Evolutionary conservation across 2,797 vertebrate species (phyloP).

Genomic region (Morus bassanus): DNA sequence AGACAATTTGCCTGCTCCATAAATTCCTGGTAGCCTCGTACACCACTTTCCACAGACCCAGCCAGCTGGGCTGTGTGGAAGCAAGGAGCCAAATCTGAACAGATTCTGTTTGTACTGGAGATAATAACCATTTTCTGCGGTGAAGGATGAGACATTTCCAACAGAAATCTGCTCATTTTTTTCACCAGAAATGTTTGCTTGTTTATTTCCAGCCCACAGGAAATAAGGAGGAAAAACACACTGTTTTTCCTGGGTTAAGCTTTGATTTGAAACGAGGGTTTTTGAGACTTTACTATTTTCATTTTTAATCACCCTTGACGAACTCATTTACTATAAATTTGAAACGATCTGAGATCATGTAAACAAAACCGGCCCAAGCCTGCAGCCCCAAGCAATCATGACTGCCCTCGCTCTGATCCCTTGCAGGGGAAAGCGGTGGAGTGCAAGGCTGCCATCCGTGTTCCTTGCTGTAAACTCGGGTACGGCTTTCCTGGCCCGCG

Average conservation of each 20-base stretch:
- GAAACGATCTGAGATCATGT: background rate
- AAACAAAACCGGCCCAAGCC: background rate
- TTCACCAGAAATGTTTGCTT: background rate
- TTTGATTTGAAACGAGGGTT: background rate
- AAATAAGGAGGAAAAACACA: background rate
- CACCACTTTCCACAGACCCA: background rate
- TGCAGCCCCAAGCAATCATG: background rate
- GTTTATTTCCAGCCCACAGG: background rate
- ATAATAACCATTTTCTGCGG: background rate
- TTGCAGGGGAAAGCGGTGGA: background rate
- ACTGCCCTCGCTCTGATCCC: background rate
- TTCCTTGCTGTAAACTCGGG: background rate
- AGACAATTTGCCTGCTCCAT: background rate
- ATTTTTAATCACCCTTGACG: background rate
- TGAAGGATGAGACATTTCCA: background rate
- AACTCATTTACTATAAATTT: background rate
- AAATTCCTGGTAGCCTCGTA: rapidly evolving
- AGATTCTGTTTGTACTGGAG: background rate
- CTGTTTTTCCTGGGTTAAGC: background rate
- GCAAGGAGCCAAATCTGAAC: background rate
- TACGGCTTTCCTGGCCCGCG: background rate
- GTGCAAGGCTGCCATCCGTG: rapidly evolving
- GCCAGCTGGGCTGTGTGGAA: background rate
- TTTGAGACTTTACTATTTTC: background rate
- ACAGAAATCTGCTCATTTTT: background rate